phyloP scores from a whole-genome alignment of 2,888 invertebrate genomes.

The Celastrina argiolus region DNA sequence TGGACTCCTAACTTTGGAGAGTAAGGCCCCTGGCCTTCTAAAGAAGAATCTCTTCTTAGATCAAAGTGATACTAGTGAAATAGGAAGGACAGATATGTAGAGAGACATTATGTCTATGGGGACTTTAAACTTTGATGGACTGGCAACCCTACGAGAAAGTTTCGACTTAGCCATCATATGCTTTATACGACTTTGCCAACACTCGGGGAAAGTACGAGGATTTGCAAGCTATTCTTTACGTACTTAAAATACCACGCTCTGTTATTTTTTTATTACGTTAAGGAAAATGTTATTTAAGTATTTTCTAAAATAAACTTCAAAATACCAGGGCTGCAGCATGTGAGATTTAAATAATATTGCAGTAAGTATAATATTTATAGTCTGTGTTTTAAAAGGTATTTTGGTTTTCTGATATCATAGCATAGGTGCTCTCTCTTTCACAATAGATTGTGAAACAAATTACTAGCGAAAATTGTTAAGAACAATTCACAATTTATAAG shows the following conservation, averaged over 20 bases:
- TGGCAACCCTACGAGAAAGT: conserved; percentile 44
- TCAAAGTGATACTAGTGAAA: neutral
- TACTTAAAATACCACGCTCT: conserved; percentile 44
- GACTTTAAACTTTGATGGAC: neutral
- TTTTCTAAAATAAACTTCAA: neutral
- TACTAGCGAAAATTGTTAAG: no score
- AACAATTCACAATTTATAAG: no score
- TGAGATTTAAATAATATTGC: no score
- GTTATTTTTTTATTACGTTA: neutral
- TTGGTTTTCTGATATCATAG: no score
- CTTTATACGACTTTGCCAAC: conserved; percentile 58
- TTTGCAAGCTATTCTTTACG: conserved; percentile 63
- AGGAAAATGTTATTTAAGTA: neutral
- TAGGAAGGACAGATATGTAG: neutral
- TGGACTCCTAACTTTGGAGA: no score
- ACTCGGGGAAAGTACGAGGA: conserved; percentile 52
- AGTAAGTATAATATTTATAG: no score
- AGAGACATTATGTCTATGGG: neutral
- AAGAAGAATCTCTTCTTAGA: neutral
- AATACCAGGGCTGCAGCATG: no score
- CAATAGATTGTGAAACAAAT: no score
- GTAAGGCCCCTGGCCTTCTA: no score
- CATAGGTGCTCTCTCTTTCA: no score
- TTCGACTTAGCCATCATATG: conserved; percentile 63
- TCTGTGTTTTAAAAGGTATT: no score